Conservation (phyloP, 2,888 invertebrate species). For the Osmoderma eremita region DNA sequence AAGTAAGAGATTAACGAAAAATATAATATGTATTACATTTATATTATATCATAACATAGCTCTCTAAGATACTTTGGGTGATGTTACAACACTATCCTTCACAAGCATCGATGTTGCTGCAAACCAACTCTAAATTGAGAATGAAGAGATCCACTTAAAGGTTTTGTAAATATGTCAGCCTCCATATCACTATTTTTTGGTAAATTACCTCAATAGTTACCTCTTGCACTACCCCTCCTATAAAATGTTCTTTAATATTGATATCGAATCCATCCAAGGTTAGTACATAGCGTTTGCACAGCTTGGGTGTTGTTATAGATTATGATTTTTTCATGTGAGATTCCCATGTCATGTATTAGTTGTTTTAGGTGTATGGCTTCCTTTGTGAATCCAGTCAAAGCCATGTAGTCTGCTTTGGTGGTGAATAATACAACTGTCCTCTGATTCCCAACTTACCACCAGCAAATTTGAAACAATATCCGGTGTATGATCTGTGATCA, state of each 20-base stretch:
- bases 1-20: no score
- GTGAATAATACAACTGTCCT: neutral
- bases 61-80: no score
- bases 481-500: slow-evolving; percentile 48
- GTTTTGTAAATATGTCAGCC: no score
- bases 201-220: neutral
- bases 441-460: slow-evolving; percentile 9
- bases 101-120: no score
- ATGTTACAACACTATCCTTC: no score
- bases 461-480: slow-evolving; percentile 45
- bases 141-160: no score
- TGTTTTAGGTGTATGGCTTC: slow-evolving; percentile 1
- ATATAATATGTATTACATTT: no score
- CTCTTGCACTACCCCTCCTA: neutral
- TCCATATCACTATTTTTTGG: slow-evolving; percentile 1
- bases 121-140: no score
- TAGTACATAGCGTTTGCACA: neutral
- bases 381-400: neutral
- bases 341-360: slow-evolving; percentile 2
- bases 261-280: neutral
- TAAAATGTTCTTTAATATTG: neutral
- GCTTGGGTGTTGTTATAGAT: neutral
- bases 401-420: neutral
- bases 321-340: neutral
- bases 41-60: no score